Percentiles rank a stretch among this genome's conserved stretches.
Conservation (phyloP, 2,113 vertebrate genomes). For the Gallinago undulata region DNA sequence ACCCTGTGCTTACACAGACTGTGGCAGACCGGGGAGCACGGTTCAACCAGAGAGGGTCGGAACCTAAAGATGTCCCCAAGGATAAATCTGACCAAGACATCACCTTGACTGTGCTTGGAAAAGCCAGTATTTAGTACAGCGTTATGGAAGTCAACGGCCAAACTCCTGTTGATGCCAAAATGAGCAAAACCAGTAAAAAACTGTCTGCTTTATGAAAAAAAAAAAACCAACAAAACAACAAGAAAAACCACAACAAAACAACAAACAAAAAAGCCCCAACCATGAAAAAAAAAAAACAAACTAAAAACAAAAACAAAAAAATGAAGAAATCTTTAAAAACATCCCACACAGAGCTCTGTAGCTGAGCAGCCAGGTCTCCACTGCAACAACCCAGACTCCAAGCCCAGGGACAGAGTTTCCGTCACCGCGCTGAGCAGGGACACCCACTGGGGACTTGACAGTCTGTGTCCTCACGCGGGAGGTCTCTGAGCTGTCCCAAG, state of each 20-base stretch:
- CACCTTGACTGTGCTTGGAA: neutral
- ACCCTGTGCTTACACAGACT: neutral
- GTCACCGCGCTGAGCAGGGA: neutral
- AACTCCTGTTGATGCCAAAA: neutral
- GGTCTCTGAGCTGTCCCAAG: neutral
- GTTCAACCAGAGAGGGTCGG: neutral
- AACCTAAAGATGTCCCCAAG: neutral
- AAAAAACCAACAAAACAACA: too few species aligned
- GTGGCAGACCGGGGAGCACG: neutral
- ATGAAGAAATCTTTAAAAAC: neutral
- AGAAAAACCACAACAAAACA: neutral
- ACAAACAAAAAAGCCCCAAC: neutral
- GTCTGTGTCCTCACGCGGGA: neutral
- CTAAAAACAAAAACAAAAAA: neutral
- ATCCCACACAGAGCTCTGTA: neutral
- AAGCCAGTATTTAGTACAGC: neutral
- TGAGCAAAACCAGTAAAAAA: neutral
- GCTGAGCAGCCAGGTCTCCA: neutral
- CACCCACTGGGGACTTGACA: fast-evolving
- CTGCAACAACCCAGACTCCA: neutral
- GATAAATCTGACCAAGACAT: neutral
- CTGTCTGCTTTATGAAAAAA: neutral
- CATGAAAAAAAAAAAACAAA: too few species aligned
- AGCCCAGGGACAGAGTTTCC: neutral
- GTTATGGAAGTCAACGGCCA: fast-evolving